Conservation (phyloP, 1,140 invertebrate species). For the Diachasmimorpha longicaudata region DNA sequence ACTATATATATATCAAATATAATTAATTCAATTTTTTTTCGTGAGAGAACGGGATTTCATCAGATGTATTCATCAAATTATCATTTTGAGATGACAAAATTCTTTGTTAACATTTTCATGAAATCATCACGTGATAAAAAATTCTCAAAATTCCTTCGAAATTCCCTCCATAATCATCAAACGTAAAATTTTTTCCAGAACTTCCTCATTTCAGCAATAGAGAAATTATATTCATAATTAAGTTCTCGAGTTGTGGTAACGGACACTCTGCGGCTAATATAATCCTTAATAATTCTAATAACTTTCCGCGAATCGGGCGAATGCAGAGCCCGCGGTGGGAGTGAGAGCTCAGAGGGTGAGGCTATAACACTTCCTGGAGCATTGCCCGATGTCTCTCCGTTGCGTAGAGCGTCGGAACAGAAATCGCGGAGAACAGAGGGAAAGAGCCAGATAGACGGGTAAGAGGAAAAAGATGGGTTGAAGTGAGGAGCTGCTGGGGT, state of each 20-base stretch:
- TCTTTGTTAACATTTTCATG: too few species aligned
- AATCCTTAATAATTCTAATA: constrained; percentile 62
- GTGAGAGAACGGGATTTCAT: too few species aligned
- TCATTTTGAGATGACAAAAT: too few species aligned
- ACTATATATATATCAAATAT: too few species aligned
- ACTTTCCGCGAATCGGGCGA: constrained; percentile 39
- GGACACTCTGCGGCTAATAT: constrained; percentile 59
- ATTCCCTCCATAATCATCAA: too few species aligned
- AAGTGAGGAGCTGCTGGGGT: constrained; percentile 34
- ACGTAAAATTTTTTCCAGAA: not conserved
- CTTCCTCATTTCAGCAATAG: not conserved
- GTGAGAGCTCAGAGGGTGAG: constrained; percentile 3
- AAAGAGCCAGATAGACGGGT: constrained; percentile 23
- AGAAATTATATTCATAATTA: constrained; percentile 47
- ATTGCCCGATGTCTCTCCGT: constrained; percentile 45
- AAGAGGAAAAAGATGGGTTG: constrained; percentile 1
- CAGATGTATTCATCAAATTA: too few species aligned
- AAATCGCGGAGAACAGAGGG: not conserved
- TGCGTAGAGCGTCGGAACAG: constrained; percentile 28
- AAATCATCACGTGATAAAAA: too few species aligned
- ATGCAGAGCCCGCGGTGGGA: constrained; percentile 13
- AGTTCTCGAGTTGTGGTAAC: constrained; percentile 41
- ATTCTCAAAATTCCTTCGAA: too few species aligned
- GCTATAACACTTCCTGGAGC: constrained; percentile 51
- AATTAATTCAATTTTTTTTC: too few species aligned